Base-by-base conservation (phyloP, 1,140 invertebrate species). In the Drosophila leontia region DNA sequence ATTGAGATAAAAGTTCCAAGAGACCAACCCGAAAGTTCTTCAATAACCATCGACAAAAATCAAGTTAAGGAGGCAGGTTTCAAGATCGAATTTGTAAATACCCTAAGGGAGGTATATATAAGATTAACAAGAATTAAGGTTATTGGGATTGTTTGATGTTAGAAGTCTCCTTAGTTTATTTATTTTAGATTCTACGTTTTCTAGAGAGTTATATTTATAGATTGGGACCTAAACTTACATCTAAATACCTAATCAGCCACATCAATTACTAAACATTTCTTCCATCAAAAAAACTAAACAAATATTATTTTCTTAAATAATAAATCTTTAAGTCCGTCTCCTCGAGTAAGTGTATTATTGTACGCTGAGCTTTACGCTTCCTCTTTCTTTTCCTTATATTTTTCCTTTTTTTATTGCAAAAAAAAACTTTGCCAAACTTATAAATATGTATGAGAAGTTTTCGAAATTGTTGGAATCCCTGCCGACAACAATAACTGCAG, bases 371-470 rank as follows among this genome's bases (percentile, higher is more conserved):
- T 76, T 85, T 84, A 74, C 78, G 81, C 84, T 81, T 80, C 26
- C 45, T 61, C 41, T 32, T 44, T 26, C 3, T 17, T 35, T 32
- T 42, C 3, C 45, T 26, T 48, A 26, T 26, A 15, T 55, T 32
- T 62, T 41, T 12, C 17, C 23, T 56, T 64, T 29, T 39, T 37
- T 48, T 51, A 81, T 74, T 67, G 71, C 72, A 88, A 83, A 76
- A 79, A 29, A 69, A n/a, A n/a, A 45, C 37, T 83, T 82, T 87
- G 75, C 75, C 63, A 88, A 81, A 80, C 90, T 91, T 92, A 91
- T 91, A 92, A 91, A 92, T 91, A 92, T 91, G 91, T 91, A 92
- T 92, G 91, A 91, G 84, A 80, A 87, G 83, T 91, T 90, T 75
- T 90, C 71, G 69, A 91, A 91, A 91, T 91, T 91, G 86, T 90